Evolutionary conservation across 2,888 invertebrate genomes (phyloP).

Genomic region (Drepanosiphum platanoidis): DNA sequence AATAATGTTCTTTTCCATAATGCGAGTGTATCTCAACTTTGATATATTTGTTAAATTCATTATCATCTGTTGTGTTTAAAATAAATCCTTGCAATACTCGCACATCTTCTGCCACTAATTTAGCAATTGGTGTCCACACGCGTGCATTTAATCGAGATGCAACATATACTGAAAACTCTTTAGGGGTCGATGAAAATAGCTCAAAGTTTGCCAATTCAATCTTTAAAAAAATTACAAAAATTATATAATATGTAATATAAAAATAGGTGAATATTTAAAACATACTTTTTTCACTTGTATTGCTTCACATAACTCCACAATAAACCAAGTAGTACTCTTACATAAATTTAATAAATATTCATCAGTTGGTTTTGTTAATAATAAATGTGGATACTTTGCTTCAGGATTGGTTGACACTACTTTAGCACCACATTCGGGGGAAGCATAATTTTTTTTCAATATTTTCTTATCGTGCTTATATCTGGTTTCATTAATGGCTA

Average conservation of each 20-base stretch:
- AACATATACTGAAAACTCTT: conserved; percentile 86
- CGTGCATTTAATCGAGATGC: conserved; percentile 90
- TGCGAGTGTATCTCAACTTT: conserved; percentile 85
- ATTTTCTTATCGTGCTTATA: conserved; percentile 70
- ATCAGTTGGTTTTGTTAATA: conserved; percentile 89
- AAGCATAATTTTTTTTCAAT: conserved; percentile 93
- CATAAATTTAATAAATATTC: conserved; percentile 99
- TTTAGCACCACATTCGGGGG: conserved; percentile 97
- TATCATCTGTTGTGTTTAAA: conserved; percentile 71
- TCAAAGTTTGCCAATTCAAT: conserved; percentile 98
- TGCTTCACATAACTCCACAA: conserved; percentile 97
- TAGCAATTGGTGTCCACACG: conserved; percentile 91
- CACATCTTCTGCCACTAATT: conserved; percentile 87
- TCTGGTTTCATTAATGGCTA: conserved; percentile 44
- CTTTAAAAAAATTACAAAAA: conserved; percentile 65
- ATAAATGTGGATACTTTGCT: conserved; percentile 85
- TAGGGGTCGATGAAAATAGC: conserved; percentile 95
- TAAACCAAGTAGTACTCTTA: conserved; percentile 91
- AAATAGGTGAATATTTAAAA: conserved; percentile 8
- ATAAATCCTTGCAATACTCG: conserved; percentile 87
- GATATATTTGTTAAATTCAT: conserved; percentile 65
- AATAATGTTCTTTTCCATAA: conserved; percentile 96
- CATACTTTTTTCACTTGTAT: conserved; percentile 85
- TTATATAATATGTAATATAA: not conserved
- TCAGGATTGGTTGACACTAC: conserved; percentile 92